Base-by-base conservation (phyloP, 1,140 invertebrate species). In the Aphaenogaster rudis region DNA sequence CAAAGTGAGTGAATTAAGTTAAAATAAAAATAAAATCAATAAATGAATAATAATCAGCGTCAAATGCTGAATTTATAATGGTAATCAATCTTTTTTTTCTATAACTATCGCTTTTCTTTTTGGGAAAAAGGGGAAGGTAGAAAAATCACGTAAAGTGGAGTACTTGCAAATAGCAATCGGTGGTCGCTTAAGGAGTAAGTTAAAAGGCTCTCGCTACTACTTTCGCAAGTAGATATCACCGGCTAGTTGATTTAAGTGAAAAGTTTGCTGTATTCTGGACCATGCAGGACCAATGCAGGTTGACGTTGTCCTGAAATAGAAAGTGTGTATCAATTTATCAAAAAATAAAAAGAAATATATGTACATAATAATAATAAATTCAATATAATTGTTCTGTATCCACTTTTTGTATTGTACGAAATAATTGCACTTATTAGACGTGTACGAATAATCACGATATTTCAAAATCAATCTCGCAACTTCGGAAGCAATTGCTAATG, bases 191-290 rank as follows among this genome's bases (percentile, higher is more conserved):
- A 78, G 45, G 2, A 5, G 17, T 3, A 79, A 67, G 48, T 80
- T 79, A 33, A 28, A 28, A 13, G 6, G 45, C n/a, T 80, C 52
- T 67, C 36, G 36, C 17, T 64, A 39, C 21, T 80, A 66, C 33
- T 21, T 79, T 67, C 21, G 61, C 61, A 39, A 66, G 63, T 67
- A 28, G 28, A 28, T 28, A 67, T 80, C 78, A 6, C 33, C 13
- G 21, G 11, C 48, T 17, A 13, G 33, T 33, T 11, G 36, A 36
- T 45, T n/a, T 67, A 67, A 80, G 63, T 80, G 78, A 80, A 80
- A 66, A 80, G 45, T 67, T 80, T 36, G n/a, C 50, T 67, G 33
- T 21, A 54, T 80, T 80, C 33, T 39, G 63, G 7, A 21, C 33
- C 39, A 21, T 11, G n/a, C 28, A 28, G 28, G 28, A 28, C 28